phyloP scores from a whole-genome alignment of 1,140 invertebrate genomes.

The Pararge aegeria region DNA sequence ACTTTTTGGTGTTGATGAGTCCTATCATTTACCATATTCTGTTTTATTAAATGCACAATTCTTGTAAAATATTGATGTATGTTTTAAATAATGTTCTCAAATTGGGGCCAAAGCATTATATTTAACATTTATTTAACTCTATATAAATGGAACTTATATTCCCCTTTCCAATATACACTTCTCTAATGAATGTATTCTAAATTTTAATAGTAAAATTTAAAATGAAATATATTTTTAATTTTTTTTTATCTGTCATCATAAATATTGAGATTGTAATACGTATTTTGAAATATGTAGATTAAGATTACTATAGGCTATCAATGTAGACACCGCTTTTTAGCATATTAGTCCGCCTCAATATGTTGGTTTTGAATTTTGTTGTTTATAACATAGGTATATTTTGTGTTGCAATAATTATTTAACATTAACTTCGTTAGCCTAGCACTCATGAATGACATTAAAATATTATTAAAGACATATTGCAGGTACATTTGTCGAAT shows the following conservation, averaged over 20 bases:
- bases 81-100: not conserved
- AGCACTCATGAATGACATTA: no score
- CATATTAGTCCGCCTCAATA: conserved; percentile 2
- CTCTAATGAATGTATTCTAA: no score
- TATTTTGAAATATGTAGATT: no score
- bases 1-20: not conserved
- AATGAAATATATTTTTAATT: not conserved
- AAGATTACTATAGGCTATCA: no score
- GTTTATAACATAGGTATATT: conserved; percentile 4
- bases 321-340: conserved; percentile 5
- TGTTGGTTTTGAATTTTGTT: not conserved
- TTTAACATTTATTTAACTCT: not conserved
- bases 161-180: no score
- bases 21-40: not conserved
- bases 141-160: no score
- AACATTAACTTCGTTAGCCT: not conserved
- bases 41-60: not conserved
- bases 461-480: not conserved
- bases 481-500: not conserved
- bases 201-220: no score
- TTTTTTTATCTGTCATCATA: no score
- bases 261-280: no score
- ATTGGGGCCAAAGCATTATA: not conserved
- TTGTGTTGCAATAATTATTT: not conserved
- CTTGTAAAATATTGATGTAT: not conserved